Percentiles rank a stretch among this genome's conserved stretches.
phyloP scores from a whole-genome alignment of 1,140 invertebrate genomes.

The Cyclina sinensis region DNA sequence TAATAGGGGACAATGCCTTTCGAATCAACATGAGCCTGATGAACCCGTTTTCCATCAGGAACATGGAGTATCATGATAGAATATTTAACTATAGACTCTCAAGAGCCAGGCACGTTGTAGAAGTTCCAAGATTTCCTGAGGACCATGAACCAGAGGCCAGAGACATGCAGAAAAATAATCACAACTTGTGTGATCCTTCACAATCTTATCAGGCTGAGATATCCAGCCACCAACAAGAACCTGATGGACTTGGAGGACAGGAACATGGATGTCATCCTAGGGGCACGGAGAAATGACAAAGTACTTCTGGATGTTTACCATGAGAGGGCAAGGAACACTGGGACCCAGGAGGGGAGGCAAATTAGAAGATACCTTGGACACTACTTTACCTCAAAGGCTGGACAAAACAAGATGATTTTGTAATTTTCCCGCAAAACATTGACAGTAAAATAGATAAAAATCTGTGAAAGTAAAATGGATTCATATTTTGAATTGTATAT shows the following conservation, averaged over 20 bases:
- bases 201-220: conserved; percentile 42
- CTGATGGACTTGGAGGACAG: conserved; percentile 25
- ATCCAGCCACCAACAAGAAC: conserved; percentile 48
- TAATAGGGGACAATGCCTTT: conserved; percentile 64
- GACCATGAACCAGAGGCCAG: no score
- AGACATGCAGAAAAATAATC: conserved; percentile 33
- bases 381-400: background rate
- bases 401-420: no score
- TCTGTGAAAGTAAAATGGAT: background rate
- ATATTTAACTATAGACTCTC: conserved; percentile 87
- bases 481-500: background rate
- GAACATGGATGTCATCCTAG: conserved; percentile 36
- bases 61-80: conserved; percentile 55
- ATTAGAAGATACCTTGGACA: conserved; percentile 39
- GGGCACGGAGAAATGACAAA: no score
- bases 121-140: no score
- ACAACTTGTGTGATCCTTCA: conserved; percentile 35
- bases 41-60: conserved; percentile 77
- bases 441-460: conserved; percentile 1
- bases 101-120: no score
- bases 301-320: no score
- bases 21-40: conserved; percentile 68
- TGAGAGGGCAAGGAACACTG: conserved; percentile 24
- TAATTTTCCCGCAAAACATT: conserved; percentile 15
- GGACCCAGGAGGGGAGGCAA: conserved; percentile 5